phyloP scores from a whole-genome alignment of 2,797 vertebrate genomes.

The Etheostoma nigrum region DNA sequence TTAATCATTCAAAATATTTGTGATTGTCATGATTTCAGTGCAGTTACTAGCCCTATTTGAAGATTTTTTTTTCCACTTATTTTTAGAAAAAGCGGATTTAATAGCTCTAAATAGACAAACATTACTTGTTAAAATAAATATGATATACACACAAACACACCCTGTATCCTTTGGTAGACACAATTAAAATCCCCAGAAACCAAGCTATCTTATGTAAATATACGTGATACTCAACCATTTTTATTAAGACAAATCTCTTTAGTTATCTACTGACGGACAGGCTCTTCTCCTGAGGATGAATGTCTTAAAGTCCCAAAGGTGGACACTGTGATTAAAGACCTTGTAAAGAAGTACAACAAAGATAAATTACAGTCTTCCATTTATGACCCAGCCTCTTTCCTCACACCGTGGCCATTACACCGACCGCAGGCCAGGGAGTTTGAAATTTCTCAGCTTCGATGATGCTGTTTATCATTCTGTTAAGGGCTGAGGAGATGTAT shows the following conservation, averaged over 20 bases:
- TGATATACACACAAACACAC: neutral
- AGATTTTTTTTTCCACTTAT: too few species aligned
- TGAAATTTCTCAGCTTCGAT: slow-evolving; percentile 24
- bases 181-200: neutral
- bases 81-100: neutral
- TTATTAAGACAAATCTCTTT: slow-evolving; percentile 20
- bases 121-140: neutral
- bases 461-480: slow-evolving; percentile 61
- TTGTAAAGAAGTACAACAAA: slow-evolving; percentile 27
- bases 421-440: neutral
- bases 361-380: slow-evolving; percentile 67
- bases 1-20: too few species aligned
- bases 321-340: slow-evolving; percentile 58
- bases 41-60: too few species aligned
- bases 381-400: slow-evolving; percentile 45
- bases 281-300: slow-evolving; percentile 38
- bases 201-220: neutral
- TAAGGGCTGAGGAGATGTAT: slow-evolving; percentile 58
- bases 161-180: neutral
- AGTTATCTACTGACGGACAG: slow-evolving; percentile 1
- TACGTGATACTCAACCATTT: neutral
- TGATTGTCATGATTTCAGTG: too few species aligned
- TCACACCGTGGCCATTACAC: slow-evolving; percentile 30
- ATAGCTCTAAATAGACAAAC: neutral
- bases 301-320: slow-evolving; percentile 23